These are phyloP conservation scores for Acipenser transmontanus DNA, from an alignment of 2,797 vertebrate genomes.

Conservation along the genomic window DNA sequence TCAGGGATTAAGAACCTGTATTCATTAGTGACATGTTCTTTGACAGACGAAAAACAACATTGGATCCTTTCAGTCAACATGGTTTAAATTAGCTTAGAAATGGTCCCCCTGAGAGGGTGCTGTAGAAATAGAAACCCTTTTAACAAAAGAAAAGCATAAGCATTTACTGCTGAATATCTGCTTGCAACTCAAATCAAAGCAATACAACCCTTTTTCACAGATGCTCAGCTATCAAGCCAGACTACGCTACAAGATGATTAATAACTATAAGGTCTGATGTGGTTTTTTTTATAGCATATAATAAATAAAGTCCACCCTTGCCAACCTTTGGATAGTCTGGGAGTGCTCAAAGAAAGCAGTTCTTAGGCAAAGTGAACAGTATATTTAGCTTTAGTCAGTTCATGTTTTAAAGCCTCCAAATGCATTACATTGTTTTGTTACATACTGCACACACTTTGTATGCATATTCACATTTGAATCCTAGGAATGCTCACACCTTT, in stretches of 20 bases:
- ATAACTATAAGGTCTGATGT: constrained; percentile 17
- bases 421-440: too few relatives aligned
- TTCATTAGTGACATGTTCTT: constrained; percentile 27
- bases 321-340: constrained; percentile 8
- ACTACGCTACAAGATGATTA: constrained; percentile 4
- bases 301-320: neutral
- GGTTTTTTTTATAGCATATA: constrained; percentile 15
- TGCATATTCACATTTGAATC: too few relatives aligned
- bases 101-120: constrained; percentile 41
- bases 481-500: too few relatives aligned
- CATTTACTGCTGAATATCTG: constrained; percentile 27
- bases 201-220: constrained; percentile 3
- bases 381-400: too few relatives aligned
- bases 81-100: constrained; percentile 41
- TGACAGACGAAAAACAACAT: constrained; percentile 29
- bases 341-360: constrained; percentile 8
- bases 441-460: too few relatives aligned
- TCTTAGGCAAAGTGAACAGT: constrained; percentile 12
- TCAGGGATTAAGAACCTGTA: constrained; percentile 20
- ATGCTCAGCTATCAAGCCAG: neutral
- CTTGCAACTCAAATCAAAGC: neutral
- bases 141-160: constrained; percentile 37
- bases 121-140: constrained; percentile 44
- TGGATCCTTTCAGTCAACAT: constrained; percentile 30
- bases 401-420: too few relatives aligned